Evolutionary conservation across 2,113 vertebrate genomes (phyloP), one percentile per base, ranked within the genome.

Genomic region (Chinchilla lanigera): DNA sequence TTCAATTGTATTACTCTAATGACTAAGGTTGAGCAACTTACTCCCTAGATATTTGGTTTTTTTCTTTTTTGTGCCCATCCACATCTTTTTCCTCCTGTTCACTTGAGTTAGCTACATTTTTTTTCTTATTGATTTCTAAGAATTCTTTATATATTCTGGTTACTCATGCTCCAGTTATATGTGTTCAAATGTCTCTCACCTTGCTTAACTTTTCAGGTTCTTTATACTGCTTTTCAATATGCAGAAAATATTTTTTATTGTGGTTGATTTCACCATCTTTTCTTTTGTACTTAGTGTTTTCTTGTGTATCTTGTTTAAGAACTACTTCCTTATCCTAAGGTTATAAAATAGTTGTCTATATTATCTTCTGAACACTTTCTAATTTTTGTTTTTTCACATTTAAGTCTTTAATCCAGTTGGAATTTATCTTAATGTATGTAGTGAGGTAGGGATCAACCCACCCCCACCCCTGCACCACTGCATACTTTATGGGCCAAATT

Each of bases 341-440:
- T 80, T 89, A 58, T 65, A 22, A 89, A 47, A 81, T 22, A 50
- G 30, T 83, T 30, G 8, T 28, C 24, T 83, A 9, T 80, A 50
- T 87, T 80, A 65, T 33, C 56, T 93, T 81, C 44, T 56, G 85
- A 89, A 85, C 65, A 38, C 12, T 85, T 89, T 50, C 22, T 73
- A 16, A n/a, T 69, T 86, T 38, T 54, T 17, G 8, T 60, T 67
- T 58, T 35, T 80, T 89, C 81, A 67, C 14, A 58, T n/a, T 44
- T 61, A 85, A 89, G 50, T 47, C 44, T 93, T 86, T 92, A 80
- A 96, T 60, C 12, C 24, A 44, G 9, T 61, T 86, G 84, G 35
- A 58, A 60, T 92, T 89, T 93, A 91, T 93, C 93, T 88, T 89
- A 93, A 61, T 60, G 19, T 63, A 86, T 41, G 56, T 41, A 63